Evolutionary conservation across 2,888 invertebrate genomes (phyloP).

Genomic region (Calameuta filiformis): DNA sequence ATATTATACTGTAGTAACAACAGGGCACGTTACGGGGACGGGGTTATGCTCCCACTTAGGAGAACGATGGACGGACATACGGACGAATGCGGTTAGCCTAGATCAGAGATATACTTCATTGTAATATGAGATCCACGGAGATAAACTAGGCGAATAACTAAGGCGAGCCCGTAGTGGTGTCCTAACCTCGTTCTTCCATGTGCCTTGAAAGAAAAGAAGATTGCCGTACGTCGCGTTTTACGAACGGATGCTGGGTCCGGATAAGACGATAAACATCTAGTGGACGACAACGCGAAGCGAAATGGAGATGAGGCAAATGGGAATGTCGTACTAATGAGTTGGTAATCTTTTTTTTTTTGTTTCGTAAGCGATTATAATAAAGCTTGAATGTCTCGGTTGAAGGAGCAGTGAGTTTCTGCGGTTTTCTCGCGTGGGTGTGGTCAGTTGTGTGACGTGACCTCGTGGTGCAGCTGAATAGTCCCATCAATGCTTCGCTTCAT

Average conservation of each 20-base stretch:
- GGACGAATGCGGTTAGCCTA: slow-evolving; percentile 47
- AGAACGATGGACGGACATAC: slow-evolving; percentile 25
- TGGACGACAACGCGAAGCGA: no score
- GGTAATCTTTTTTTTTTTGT: no score
- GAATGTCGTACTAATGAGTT: no score
- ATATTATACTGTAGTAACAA: background rate
- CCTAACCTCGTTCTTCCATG: no score
- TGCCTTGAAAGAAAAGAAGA: no score
- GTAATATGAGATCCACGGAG: background rate
- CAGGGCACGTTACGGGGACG: slow-evolving; percentile 37
- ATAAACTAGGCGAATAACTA: no score
- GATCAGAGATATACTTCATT: slow-evolving; percentile 31
- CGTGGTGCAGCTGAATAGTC: slow-evolving; percentile 44
- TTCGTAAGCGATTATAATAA: no score
- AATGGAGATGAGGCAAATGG: no score
- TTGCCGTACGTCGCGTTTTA: no score
- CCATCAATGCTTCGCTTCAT: slow-evolving; percentile 54
- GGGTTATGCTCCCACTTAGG: slow-evolving; percentile 46
- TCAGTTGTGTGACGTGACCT: slow-evolving; percentile 40
- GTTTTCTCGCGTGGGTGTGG: slow-evolving; percentile 37
- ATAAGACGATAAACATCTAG: no score
- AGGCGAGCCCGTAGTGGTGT: no score
- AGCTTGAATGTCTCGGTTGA: background rate
- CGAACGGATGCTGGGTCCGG: no score
- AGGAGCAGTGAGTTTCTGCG: slow-evolving; percentile 19